phyloP scores from a whole-genome alignment of 2,797 vertebrate species.

The Bufotes viridis region DNA sequence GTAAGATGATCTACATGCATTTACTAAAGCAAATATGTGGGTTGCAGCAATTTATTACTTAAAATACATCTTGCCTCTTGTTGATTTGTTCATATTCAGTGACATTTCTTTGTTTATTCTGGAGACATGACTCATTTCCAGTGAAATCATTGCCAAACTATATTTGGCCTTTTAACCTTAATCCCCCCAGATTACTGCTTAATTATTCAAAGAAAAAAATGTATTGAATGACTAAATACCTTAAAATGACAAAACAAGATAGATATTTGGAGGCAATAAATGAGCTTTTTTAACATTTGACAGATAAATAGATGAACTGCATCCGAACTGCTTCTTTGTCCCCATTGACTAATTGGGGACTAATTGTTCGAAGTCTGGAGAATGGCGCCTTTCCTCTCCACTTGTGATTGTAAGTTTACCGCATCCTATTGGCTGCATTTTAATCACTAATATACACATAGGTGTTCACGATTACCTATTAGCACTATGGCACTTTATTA shows the following conservation, averaged over 20 bases:
- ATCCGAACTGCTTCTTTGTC: too few species aligned
- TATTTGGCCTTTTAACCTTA: conserved; percentile 69
- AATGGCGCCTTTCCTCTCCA: too few species aligned
- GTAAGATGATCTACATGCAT: conserved; percentile 56
- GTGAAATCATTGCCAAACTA: conserved; percentile 75
- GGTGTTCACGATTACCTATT: too few species aligned
- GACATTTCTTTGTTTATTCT: conserved; percentile 76
- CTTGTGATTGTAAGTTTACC: too few species aligned
- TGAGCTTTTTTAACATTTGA: conserved; percentile 10
- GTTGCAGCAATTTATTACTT: conserved; percentile 57
- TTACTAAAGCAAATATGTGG: conserved; percentile 59
- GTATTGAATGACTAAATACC: conserved; percentile 58
- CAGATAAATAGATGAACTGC: too few species aligned
- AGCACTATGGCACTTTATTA: too few species aligned
- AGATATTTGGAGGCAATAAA: conserved; percentile 39
- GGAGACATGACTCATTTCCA: conserved; percentile 78
- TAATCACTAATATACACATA: too few species aligned
- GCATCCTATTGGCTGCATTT: too few species aligned
- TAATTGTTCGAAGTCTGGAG: too few species aligned
- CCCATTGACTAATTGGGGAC: too few species aligned
- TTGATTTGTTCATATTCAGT: conserved; percentile 73
- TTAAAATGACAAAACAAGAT: conserved; percentile 59
- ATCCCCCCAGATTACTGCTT: conserved; percentile 65
- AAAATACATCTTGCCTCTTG: conserved; percentile 57
- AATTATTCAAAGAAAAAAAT: conserved; percentile 67